Conservation (phyloP, 2,888 invertebrate genomes). For the Mallateleia sp. region DNA sequence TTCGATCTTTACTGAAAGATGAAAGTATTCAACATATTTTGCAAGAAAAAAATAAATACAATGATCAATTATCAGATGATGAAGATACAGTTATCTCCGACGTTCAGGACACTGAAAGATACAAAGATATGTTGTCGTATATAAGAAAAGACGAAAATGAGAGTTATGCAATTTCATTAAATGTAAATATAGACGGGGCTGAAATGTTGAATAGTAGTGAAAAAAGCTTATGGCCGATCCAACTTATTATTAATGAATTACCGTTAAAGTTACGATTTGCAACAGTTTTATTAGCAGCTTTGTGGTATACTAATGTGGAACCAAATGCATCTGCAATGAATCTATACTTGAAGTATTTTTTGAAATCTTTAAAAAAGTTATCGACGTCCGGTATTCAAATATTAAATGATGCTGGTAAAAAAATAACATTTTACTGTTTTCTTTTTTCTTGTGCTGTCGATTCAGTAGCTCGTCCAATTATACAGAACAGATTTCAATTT, state of each 20-base stretch:
- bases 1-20: constrained; percentile 26
- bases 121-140: constrained; percentile 16
- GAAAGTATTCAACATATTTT: constrained; percentile 24
- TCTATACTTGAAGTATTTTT: constrained; percentile 42
- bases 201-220: constrained; percentile 34
- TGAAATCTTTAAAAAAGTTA: constrained; percentile 29
- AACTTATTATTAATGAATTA: constrained; percentile 40
- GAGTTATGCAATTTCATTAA: constrained; percentile 16
- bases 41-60: neutral
- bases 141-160: constrained; percentile 8
- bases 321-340: constrained; percentile 43
- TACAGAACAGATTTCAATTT: constrained; percentile 45
- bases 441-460: constrained; percentile 56
- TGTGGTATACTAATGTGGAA: constrained; percentile 47
- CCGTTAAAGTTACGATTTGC: constrained; percentile 18
- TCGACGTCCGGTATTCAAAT: constrained; percentile 27
- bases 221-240: constrained; percentile 47
- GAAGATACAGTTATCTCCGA: constrained; percentile 26
- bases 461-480: constrained; percentile 50
- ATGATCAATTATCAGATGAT: constrained; percentile 8
- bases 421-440: constrained; percentile 22
- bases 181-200: constrained; percentile 50
- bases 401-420: constrained; percentile 11
- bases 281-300: constrained; percentile 41
- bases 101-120: constrained; percentile 40